phyloP scores from a whole-genome alignment of 2,888 invertebrate species.

The Hirtodrosophila confusa region DNA sequence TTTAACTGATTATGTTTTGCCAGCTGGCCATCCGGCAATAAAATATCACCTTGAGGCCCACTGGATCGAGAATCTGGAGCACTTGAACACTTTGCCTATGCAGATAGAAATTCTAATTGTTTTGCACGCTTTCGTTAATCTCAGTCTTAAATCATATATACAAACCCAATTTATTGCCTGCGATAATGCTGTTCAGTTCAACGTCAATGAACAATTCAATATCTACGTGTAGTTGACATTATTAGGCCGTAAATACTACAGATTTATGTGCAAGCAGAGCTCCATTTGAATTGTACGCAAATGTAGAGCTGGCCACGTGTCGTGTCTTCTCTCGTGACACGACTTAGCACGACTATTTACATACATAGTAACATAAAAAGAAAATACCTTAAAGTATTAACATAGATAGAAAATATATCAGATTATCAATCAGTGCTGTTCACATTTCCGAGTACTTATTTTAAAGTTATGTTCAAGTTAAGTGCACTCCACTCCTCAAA shows the following conservation, averaged over 20 bases:
- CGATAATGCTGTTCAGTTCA: conserved; percentile 16
- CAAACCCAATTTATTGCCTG: conserved; percentile 26
- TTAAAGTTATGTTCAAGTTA: no score
- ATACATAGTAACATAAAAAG: no score
- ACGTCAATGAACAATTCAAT: conserved; percentile 3
- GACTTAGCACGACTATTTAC: no score
- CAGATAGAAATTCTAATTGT: neutral
- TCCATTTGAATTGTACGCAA: conserved; percentile 4
- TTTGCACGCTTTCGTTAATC: conserved; percentile 19
- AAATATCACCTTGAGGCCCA: conserved; percentile 22
- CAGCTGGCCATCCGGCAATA: conserved; percentile 2
- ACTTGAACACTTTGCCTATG: neutral
- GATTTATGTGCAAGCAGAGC: conserved; percentile 4
- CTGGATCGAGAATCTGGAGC: no score
- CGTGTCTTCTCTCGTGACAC: no score
- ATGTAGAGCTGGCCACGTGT: no score
- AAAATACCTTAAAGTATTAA: no score
- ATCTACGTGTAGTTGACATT: conserved; percentile 2
- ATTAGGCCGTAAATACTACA: conserved; percentile 9
- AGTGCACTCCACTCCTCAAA: no score
- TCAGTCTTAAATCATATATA: conserved; percentile 18
- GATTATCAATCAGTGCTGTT: no score
- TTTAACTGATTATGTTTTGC: conserved; percentile 19
- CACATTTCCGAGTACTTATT: no score
- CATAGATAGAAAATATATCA: no score